Evolutionary conservation across 1,140 invertebrate genomes (phyloP).

Genomic region (Nephila pilipes): DNA sequence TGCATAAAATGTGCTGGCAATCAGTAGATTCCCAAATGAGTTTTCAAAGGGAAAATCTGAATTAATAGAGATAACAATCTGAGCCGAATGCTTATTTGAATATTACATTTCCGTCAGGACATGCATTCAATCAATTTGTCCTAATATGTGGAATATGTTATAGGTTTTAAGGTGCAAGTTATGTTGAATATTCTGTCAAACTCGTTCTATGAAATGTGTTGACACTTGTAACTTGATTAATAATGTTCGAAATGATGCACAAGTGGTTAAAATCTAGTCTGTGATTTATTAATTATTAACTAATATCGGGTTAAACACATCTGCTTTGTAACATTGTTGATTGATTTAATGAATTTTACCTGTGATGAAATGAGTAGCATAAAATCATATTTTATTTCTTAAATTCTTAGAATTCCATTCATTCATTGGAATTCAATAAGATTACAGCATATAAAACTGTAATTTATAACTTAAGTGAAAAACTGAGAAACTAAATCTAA

Average conservation of each 20-base stretch:
- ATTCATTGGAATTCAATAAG: too few species aligned
- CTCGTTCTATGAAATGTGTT: not conserved
- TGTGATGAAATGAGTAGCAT: too few species aligned
- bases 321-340: not conserved
- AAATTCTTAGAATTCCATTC: too few species aligned
- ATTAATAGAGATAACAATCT: constrained; percentile 11
- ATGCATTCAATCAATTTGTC: constrained; percentile 16
- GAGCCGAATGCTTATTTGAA: not conserved
- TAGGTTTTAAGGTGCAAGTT: not conserved
- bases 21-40: not conserved
- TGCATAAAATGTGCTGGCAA: not conserved
- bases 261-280: not conserved
- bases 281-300: not conserved
- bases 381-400: too few species aligned
- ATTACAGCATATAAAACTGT: too few species aligned
- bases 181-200: not conserved
- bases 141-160: not conserved
- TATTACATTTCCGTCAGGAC: constrained; percentile 6
- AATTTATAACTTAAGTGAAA: too few species aligned
- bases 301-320: not conserved
- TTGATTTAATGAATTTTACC: not conserved
- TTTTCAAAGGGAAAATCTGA: constrained; percentile 14
- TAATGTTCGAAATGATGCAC: not conserved
- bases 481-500: too few species aligned
- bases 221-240: not conserved